Conservation (phyloP, 2,797 vertebrate species). For the Thamnophis elegans region DNA sequence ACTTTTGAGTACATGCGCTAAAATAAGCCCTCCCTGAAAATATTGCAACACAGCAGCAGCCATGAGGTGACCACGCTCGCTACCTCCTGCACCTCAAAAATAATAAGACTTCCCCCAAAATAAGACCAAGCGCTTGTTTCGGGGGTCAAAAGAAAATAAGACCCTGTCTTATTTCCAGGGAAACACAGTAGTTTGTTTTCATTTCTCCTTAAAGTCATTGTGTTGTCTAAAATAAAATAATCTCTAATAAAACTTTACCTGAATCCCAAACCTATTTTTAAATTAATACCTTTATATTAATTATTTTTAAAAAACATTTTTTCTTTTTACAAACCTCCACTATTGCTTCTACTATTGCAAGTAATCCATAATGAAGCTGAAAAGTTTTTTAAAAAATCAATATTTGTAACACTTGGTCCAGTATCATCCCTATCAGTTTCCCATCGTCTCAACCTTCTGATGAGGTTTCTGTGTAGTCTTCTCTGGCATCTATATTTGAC, state of each 20-base stretch:
- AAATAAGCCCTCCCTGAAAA: no score
- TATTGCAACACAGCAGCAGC: no score
- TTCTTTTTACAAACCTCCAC: background rate
- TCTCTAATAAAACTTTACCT: background rate
- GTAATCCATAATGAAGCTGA: background rate
- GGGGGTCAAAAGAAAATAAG: no score
- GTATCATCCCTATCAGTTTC: background rate
- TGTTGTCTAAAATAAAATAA: background rate
- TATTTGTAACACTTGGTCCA: background rate
- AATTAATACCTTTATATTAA: background rate
- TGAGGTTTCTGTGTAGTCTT: background rate
- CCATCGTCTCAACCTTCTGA: background rate
- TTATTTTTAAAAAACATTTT: background rate
- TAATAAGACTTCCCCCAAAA: no score
- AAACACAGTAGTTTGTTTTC: background rate
- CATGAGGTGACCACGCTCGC: no score
- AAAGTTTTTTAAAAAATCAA: background rate
- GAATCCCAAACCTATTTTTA: background rate
- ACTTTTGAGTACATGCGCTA: no score
- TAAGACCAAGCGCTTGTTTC: no score
- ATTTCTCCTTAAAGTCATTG: background rate
- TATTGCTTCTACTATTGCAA: background rate
- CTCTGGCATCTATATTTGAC: background rate
- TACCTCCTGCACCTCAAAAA: no score
- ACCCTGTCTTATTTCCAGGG: no score